A percentile compares a stretch with the other conserved stretches of the same genome.
Conservation (phyloP, 1,140 invertebrate species). For the Bombus polaris region DNA sequence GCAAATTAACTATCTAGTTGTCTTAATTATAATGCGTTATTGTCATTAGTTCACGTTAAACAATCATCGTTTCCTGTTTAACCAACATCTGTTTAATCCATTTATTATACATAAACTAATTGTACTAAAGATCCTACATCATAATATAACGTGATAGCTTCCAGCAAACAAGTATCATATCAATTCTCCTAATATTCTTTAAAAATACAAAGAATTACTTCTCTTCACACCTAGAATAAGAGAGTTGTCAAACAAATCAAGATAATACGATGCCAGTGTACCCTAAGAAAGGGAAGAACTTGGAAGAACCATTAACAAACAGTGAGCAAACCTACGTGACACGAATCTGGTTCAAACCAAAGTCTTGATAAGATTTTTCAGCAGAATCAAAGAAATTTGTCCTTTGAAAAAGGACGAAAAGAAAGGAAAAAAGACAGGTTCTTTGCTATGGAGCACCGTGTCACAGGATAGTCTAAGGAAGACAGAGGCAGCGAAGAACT, state of each 20-base stretch:
- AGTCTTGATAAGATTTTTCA: background rate
- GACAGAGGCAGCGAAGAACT: slow-evolving; percentile 42
- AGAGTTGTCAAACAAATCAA: background rate
- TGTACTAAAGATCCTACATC: too few relatives aligned
- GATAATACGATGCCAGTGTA: too few relatives aligned
- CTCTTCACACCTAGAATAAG: background rate
- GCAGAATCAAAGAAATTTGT: background rate
- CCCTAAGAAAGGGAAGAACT: background rate
- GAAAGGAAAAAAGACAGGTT: background rate
- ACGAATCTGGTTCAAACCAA: background rate
- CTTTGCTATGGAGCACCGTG: background rate
- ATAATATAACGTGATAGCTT: too few relatives aligned
- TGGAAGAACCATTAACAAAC: background rate
- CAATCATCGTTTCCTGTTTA: too few relatives aligned
- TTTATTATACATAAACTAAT: too few relatives aligned
- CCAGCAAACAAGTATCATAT: too few relatives aligned
- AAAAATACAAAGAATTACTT: background rate
- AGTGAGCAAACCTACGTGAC: background rate
- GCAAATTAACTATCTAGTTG: too few relatives aligned
- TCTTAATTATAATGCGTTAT: too few relatives aligned
- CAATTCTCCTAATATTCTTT: background rate
- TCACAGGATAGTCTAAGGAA: background rate
- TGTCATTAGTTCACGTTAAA: too few relatives aligned
- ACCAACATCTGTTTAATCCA: too few relatives aligned
- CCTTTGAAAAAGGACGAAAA: background rate